Evolutionary conservation across 2,888 invertebrate genomes (phyloP).

Genomic region (Drosophila diplacantha): DNA sequence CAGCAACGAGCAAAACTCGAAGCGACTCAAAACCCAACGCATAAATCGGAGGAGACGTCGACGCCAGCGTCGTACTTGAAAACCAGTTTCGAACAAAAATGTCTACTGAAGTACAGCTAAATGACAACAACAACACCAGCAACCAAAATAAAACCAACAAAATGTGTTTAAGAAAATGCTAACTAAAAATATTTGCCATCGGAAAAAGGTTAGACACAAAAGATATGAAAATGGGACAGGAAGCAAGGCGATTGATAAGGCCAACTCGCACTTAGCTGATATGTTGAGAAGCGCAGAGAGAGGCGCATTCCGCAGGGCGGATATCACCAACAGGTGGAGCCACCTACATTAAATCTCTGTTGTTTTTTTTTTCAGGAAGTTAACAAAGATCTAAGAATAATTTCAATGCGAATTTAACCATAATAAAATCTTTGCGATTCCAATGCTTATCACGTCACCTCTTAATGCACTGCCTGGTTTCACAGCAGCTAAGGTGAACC

Average conservation of each 20-base stretch:
- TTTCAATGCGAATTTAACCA: constrained; percentile 1
- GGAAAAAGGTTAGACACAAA: constrained; percentile 26
- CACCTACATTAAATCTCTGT: background rate
- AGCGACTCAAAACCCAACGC: constrained; percentile 52
- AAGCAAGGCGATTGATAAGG: constrained; percentile 37
- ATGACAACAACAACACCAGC: constrained; percentile 39
- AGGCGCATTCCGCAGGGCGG: background rate
- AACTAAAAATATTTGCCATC: constrained; percentile 24
- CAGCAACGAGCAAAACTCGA: constrained; percentile 40
- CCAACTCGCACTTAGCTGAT: constrained; percentile 4
- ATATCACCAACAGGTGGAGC: constrained; percentile 12
- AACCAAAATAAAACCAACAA: constrained; percentile 34
- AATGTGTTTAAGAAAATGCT: constrained; percentile 21
- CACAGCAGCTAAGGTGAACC: background rate
- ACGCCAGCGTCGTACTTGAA: constrained; percentile 64
- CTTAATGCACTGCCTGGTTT: background rate
- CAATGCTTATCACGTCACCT: constrained; percentile 7
- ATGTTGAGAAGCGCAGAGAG: constrained; percentile 35
- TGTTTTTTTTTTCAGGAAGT: background rate
- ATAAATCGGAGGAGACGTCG: constrained; percentile 54
- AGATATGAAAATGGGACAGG: constrained; percentile 35
- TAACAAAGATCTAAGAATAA: background rate
- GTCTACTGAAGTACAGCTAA: constrained; percentile 68
- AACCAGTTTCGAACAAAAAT: constrained; percentile 61
- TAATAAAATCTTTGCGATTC: background rate